phyloP scores from a whole-genome alignment of 2,888 invertebrate species.

The Icerya purchasi region DNA sequence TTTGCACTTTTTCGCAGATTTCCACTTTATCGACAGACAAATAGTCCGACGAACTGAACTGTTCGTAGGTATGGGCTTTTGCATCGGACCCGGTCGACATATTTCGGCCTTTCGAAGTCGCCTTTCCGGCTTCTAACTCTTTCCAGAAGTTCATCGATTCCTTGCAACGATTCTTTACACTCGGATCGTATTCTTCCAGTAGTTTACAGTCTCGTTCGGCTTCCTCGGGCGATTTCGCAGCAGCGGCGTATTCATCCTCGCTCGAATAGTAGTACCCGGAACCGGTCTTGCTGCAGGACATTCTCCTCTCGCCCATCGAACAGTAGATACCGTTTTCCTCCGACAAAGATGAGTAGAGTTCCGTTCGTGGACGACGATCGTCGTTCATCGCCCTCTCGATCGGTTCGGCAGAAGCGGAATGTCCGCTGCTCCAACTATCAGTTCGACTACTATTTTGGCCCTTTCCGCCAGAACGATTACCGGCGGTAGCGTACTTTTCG shows the following conservation, averaged over 20 bases:
- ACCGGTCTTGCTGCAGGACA: not conserved
- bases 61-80: no score
- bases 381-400: not conserved
- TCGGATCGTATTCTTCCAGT: not conserved
- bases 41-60: not conserved
- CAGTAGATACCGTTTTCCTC: not conserved
- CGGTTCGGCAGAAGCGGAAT: not conserved
- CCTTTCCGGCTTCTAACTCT: not conserved
- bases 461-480: no score
- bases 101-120: not conserved
- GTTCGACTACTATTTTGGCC: not conserved
- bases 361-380: not conserved
- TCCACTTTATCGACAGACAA: not conserved
- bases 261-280: not conserved
- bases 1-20: not conserved
- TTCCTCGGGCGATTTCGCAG: no score
- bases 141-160: not conserved
- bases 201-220: not conserved
- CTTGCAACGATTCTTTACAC: not conserved
- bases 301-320: no score
- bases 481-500: not conserved
- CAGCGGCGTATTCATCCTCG: not conserved
- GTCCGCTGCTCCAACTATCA: not conserved
- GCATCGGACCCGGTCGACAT: not conserved
- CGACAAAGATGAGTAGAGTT: not conserved